Conservation (phyloP, 2,888 invertebrate species). For the Clusia tigrina region DNA sequence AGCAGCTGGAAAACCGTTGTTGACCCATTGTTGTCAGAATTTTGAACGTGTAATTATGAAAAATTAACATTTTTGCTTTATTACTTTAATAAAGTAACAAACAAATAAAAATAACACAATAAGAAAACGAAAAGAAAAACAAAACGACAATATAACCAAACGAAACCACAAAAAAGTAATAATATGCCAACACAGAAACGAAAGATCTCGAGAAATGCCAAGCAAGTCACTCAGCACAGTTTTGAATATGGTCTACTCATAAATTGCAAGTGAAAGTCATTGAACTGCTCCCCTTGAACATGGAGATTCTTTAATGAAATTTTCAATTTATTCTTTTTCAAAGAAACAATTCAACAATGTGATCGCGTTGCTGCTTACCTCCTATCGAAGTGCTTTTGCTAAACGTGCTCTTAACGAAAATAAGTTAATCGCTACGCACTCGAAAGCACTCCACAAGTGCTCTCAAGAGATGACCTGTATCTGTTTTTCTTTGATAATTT, state of each 20-base stretch:
- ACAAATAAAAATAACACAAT: not conserved
- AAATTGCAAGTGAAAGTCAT: constrained; percentile 8
- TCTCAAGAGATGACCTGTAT: too few relatives aligned
- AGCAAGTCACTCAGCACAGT: too few relatives aligned
- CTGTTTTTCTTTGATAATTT: too few relatives aligned
- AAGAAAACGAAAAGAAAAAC: not conserved
- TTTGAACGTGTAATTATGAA: constrained; percentile 10
- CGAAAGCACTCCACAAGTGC: too few relatives aligned
- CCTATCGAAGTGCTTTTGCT: not conserved
- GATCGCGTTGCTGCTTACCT: not conserved
- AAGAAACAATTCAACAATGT: not conserved
- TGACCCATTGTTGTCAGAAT: not conserved
- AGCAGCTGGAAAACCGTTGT: constrained; percentile 13
- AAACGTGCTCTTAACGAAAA: not conserved
- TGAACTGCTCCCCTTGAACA: not conserved
- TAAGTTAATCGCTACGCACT: too few relatives aligned
- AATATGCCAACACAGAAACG: too few relatives aligned
- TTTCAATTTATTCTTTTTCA: too few relatives aligned
- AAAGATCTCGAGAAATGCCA: too few relatives aligned
- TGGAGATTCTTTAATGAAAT: not conserved
- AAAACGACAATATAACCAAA: not conserved
- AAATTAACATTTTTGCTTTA: constrained; percentile 4
- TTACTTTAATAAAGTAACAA: constrained; percentile 2
- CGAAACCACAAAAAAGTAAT: too few relatives aligned
- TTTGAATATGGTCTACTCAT: too few relatives aligned